Conservation (phyloP, 2,797 vertebrate genomes). For the Peromyscus attwateri region DNA sequence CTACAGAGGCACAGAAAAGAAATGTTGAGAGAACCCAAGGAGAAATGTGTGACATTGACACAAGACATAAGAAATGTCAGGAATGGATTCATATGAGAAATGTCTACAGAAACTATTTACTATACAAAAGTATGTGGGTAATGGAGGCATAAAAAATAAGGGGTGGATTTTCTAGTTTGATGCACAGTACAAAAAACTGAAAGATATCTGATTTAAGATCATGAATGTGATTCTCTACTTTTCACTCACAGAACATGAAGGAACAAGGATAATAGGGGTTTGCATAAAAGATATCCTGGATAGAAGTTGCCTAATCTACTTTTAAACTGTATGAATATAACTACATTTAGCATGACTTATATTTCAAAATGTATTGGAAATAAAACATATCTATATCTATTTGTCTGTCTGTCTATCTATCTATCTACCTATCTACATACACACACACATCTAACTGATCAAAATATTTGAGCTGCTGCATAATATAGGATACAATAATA, state of each 20-base stretch:
- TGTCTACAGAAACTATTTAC: background rate
- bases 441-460: background rate
- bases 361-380: slow-evolving; percentile 38
- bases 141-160: background rate
- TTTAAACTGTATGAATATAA: background rate
- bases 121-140: background rate
- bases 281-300: background rate
- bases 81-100: background rate
- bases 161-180: background rate
- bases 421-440: background rate
- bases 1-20: background rate
- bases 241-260: background rate
- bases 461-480: slow-evolving; percentile 7
- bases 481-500: background rate
- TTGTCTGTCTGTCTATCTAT: background rate
- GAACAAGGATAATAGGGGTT: background rate
- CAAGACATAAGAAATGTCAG: background rate
- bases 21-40: background rate
- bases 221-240: background rate
- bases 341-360: background rate
- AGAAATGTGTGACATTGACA: background rate
- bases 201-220: background rate
- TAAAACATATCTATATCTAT: background rate
- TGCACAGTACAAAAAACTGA: background rate
- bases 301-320: background rate